Conservation (phyloP, 2,797 vertebrate species). For the Silurus lanzhouensis region DNA sequence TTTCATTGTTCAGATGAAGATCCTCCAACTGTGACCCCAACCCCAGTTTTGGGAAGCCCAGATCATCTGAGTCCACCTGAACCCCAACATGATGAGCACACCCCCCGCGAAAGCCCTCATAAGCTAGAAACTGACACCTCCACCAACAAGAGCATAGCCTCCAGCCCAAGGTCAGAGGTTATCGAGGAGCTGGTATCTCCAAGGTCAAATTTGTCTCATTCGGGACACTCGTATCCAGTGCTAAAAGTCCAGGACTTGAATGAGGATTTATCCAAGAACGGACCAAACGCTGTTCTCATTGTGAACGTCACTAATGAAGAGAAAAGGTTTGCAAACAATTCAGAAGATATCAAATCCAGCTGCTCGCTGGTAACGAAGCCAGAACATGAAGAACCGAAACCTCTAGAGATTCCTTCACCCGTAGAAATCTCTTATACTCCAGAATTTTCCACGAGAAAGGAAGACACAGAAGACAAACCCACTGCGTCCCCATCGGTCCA, state of each 20-base stretch:
- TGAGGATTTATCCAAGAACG: not conserved
- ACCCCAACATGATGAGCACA: slow-evolving; percentile 48
- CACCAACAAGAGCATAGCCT: slow-evolving; percentile 58
- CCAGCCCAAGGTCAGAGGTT: slow-evolving; percentile 74
- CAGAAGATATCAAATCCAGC: slow-evolving; percentile 44
- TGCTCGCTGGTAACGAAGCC: slow-evolving; percentile 45
- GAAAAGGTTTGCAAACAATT: slow-evolving; percentile 55
- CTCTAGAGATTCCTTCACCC: slow-evolving; percentile 57
- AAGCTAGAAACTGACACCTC: slow-evolving; percentile 55
- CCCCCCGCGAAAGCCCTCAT: slow-evolving; percentile 45
- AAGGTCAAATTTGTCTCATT: slow-evolving; percentile 61
- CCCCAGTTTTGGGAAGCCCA: slow-evolving; percentile 65
- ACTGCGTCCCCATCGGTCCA: slow-evolving; percentile 43
- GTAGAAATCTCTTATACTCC: slow-evolving; percentile 64
- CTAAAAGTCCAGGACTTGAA: slow-evolving; percentile 55
- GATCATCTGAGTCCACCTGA: slow-evolving; percentile 66
- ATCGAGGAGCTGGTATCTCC: slow-evolving; percentile 73
- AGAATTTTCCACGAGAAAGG: slow-evolving; percentile 74
- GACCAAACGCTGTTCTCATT: not conserved
- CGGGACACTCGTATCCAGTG: slow-evolving; percentile 67
- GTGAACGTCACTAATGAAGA: slow-evolving; percentile 37
- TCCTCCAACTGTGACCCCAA: slow-evolving; percentile 68
- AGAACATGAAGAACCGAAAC: slow-evolving; percentile 57
- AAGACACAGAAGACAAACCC: slow-evolving; percentile 57
- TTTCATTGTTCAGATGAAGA: slow-evolving; percentile 62